These are phyloP conservation scores for Eremophila alpestris DNA, from an alignment of 2,797 vertebrate genomes.

Conservation along the genomic window DNA sequence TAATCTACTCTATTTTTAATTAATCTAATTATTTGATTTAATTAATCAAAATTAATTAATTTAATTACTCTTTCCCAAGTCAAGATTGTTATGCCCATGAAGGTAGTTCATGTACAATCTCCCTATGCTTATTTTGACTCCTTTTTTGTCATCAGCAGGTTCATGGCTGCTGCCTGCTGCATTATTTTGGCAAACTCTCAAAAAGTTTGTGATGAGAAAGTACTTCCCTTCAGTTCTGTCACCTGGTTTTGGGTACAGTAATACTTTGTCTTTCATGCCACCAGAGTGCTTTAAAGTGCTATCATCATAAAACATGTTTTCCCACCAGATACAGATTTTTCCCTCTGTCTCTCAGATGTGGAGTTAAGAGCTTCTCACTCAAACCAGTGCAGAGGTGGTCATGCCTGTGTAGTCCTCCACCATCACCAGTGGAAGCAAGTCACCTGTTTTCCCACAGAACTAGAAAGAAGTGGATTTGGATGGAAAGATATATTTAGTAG, in stretches of 20 bases:
- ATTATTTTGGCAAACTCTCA: neutral
- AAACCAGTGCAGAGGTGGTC: neutral
- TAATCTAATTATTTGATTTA: neutral
- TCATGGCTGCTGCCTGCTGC: neutral
- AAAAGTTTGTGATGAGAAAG: neutral
- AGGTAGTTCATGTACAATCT: neutral
- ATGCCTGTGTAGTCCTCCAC: neutral
- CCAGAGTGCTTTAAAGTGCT: neutral
- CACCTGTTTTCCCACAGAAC: neutral
- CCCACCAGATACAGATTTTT: neutral
- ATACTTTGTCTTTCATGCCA: neutral
- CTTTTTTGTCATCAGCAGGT: neutral
- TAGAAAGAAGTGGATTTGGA: neutral
- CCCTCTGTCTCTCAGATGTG: neutral
- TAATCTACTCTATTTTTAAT: neutral
- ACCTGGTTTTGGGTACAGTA: neutral
- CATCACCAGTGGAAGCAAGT: neutral
- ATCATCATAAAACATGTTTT: neutral
- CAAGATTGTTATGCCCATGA: neutral
- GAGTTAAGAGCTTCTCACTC: neutral
- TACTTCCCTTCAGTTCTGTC: neutral
- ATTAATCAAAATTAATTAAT: neutral
- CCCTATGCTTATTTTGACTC: neutral
- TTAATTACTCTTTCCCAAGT: neutral
- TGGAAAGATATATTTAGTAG: neutral